These are phyloP conservation scores for Scytalopus superciliaris DNA, from an alignment of 2,113 vertebrate genomes.

Conservation along the genomic window DNA sequence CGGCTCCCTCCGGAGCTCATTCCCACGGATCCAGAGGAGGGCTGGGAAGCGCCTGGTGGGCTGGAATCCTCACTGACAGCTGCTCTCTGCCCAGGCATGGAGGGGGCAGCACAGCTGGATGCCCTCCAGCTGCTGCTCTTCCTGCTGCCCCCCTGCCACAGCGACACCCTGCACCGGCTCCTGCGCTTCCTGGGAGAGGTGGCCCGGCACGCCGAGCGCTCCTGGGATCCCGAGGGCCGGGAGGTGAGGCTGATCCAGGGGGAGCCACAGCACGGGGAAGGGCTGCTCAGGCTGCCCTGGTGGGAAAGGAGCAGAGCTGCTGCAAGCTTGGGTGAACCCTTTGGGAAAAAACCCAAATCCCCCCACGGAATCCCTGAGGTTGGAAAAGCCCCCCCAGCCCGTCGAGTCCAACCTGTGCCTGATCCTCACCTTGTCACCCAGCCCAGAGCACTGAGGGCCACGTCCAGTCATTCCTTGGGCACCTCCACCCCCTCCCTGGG, in stretches of 20 bases:
- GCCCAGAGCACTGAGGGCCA: neutral
- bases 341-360: neutral
- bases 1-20: neutral
- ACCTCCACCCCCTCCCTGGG: neutral
- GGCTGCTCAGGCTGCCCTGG: accelerated
- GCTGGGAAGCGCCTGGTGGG: neutral
- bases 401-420: neutral
- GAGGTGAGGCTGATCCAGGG: constrained; percentile 67
- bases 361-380: accelerated
- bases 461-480: neutral
- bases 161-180: constrained; percentile 88
- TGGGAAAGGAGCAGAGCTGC: neutral
- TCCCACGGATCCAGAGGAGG: accelerated
- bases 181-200: constrained; percentile 81
- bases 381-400: neutral
- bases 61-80: neutral
- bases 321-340: neutral
- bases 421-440: too few relatives aligned
- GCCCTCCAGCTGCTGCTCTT: constrained; percentile 88
- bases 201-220: constrained; percentile 80
- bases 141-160: constrained; percentile 89
- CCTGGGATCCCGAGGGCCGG: constrained; percentile 71
- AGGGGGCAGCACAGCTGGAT: constrained; percentile 75
- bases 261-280: accelerated
- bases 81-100: constrained; percentile 74